These are phyloP conservation scores for Numida meleagris DNA, from an alignment of 2,113 vertebrate genomes.

Conservation along the genomic window DNA sequence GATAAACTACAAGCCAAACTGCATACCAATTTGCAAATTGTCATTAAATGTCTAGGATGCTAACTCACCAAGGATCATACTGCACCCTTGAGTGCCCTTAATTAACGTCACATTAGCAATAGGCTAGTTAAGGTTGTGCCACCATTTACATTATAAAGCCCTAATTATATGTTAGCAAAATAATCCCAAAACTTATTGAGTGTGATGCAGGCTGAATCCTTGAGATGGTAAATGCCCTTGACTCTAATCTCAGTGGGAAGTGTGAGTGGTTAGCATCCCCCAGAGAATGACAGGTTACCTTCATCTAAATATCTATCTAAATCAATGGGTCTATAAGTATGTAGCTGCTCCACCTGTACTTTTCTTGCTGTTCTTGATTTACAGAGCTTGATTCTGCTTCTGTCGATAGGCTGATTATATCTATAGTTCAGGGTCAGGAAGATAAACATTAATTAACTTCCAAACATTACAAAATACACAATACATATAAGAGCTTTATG, in stretches of 20 bases:
- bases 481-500: neutral
- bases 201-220: neutral
- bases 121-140: constrained; percentile 26
- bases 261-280: neutral
- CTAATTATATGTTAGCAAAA: neutral
- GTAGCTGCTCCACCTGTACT: neutral
- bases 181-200: neutral
- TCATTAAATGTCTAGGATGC: constrained; percentile 25
- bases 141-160: constrained; percentile 25
- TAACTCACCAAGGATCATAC: constrained; percentile 37
- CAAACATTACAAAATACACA: neutral
- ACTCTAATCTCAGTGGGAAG: neutral
- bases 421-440: neutral
- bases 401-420: neutral
- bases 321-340: neutral
- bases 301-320: neutral
- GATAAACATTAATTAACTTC: neutral
- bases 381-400: neutral
- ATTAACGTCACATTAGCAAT: constrained; percentile 45
- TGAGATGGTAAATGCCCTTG: neutral
- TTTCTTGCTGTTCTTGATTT: neutral
- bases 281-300: neutral
- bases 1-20: neutral
- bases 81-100: constrained; percentile 36
- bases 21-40: constrained; percentile 12